These are phyloP conservation scores for Apocheima hispidaria DNA, from an alignment of 2,888 invertebrate species.

Conservation along the genomic window DNA sequence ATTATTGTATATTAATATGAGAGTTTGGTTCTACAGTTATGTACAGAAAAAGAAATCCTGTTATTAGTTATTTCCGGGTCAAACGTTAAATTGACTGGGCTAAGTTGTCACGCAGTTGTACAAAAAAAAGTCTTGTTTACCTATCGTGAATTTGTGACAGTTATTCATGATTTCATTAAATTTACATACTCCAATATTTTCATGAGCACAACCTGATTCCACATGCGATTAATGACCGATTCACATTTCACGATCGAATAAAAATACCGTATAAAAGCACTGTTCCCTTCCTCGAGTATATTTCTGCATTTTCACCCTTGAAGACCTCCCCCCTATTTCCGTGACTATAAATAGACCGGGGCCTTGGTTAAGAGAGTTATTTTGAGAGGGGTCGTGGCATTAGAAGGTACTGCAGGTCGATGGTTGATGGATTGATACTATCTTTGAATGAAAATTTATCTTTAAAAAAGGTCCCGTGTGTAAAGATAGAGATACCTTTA, in stretches of 20 bases:
- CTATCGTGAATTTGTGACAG: background rate
- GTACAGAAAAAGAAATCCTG: no score
- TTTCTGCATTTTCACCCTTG: slow-evolving; percentile 38
- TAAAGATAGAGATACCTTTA: no score
- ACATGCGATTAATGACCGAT: slow-evolving; percentile 19
- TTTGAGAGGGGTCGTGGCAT: slow-evolving; percentile 37
- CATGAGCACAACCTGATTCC: slow-evolving; percentile 1
- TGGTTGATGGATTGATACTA: slow-evolving; percentile 4
- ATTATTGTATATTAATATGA: no score
- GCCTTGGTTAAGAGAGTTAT: slow-evolving; percentile 30
- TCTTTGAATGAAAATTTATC: background rate
- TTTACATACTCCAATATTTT: slow-evolving; percentile 1
- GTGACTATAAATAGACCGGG: slow-evolving; percentile 38
- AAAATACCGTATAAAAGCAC: slow-evolving; percentile 24
- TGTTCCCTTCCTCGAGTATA: slow-evolving; percentile 18
- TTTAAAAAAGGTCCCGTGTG: no score
- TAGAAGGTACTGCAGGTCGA: slow-evolving; percentile 7
- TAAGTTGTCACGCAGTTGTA: no score
- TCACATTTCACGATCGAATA: slow-evolving; percentile 23
- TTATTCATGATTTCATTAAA: background rate
- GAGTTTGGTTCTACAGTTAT: no score
- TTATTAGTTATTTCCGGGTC: no score
- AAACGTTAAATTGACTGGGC: no score
- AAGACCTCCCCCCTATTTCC: slow-evolving; percentile 35
- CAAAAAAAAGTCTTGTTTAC: no score